These are phyloP conservation scores for Embidobia sp. DNA, from an alignment of 2,888 invertebrate species.

Conservation along the genomic window DNA sequence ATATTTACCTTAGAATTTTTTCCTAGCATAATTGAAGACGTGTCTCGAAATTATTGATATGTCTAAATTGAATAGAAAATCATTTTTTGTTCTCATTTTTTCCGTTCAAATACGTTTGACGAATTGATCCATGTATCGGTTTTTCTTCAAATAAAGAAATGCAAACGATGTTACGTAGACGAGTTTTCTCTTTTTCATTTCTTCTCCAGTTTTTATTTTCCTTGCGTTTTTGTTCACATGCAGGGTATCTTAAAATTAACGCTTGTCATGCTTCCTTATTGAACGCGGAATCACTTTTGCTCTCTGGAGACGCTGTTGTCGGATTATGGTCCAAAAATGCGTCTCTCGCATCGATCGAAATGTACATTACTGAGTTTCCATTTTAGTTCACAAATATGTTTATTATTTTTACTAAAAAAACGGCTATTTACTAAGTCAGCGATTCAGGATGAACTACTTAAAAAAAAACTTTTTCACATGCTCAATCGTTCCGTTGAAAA, in stretches of 20 bases:
- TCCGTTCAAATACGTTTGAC: too few relatives aligned
- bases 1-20: too few relatives aligned
- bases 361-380: too few relatives aligned
- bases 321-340: conserved; percentile 25
- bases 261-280: conserved; percentile 57
- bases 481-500: not conserved
- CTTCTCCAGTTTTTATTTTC: not conserved
- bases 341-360: too few relatives aligned
- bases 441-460: too few relatives aligned
- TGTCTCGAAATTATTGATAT: too few relatives aligned
- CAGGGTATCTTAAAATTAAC: conserved; percentile 61
- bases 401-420: too few relatives aligned
- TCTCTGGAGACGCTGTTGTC: conserved; percentile 38
- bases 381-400: too few relatives aligned
- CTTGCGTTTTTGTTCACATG: conserved; percentile 14
- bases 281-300: conserved; percentile 53
- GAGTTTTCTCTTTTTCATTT: not conserved
- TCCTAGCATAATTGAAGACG: too few relatives aligned
- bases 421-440: too few relatives aligned
- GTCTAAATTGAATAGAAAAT: not conserved
- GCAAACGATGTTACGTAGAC: conserved; percentile 22
- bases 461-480: too few relatives aligned
- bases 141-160: conserved; percentile 24
- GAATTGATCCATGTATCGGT: too few relatives aligned
- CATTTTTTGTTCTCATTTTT: not conserved